Evolutionary conservation across 2,797 vertebrate species (phyloP), one percentile per base, ranked within the genome.

Genomic region (Pseudomugil gertrudae): DNA sequence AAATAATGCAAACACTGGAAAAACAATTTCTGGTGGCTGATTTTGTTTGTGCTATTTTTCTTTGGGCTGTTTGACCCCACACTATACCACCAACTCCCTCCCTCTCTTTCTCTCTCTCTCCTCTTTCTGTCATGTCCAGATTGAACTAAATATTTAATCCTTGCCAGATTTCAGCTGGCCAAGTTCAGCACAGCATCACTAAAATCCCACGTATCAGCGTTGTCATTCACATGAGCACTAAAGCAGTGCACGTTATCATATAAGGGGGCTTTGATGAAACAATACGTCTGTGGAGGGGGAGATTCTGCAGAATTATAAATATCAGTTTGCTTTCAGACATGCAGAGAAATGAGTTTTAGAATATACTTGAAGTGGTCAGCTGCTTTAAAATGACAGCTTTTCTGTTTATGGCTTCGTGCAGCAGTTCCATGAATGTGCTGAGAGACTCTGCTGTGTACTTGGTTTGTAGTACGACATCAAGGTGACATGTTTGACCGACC

Each of bases 111-210:
- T 27, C 14, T 53, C 55, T n/a, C 30, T 66, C 36, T 35, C 4
- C 30, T 32, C 14, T 24, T 15, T 43, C 35, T 27, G 10, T 53
- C 55, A 6, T n/a, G 8, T 53, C 51, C 69, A 47, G 9, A 24
- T 47, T 67, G 26, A 69, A 40, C 17, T 1, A 27, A 51, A 48
- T 26, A 5, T 57, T 59, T 79, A 68, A 84, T 80, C 72, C 56
- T 24, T 9, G 26, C 24, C 73, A 59, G 55, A 66, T 74, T 74
- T 78, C 69, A 63, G 53, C 24, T 63, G 70, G 66, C 63, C 52
- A 57, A 33, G 21, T 55, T 69, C 63, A 65, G 51, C 23, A 23
- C 50, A 35, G 43, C 52, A 26, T 72, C 38, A 48, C 7, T 30
- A 43, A 63, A 43, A 32, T 74, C 56, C 58, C 59, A 47, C 40